Evolutionary conservation across 1,140 invertebrate species (phyloP).

Genomic region (Zaprionus nigranus): DNA sequence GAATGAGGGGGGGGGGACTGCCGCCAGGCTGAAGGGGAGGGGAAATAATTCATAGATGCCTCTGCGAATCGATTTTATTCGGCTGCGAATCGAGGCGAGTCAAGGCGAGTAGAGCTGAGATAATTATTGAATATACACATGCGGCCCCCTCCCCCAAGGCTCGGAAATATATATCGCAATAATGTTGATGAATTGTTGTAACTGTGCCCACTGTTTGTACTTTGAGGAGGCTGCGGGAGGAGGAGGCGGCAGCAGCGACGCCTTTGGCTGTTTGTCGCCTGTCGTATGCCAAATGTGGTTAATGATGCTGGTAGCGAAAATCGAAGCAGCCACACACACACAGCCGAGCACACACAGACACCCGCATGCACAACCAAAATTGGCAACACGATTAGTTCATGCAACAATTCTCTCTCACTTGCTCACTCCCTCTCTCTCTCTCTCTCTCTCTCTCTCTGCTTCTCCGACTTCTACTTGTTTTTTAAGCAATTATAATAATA

Average conservation of each 20-base stretch:
- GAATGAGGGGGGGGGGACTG: no score
- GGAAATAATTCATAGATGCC: no score
- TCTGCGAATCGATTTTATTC: slow-evolving; percentile 59
- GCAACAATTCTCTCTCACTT: slow-evolving; percentile 24
- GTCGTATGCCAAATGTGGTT: slow-evolving; percentile 58
- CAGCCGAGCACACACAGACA: not conserved
- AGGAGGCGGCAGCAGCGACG: not conserved
- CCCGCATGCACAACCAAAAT: slow-evolving; percentile 9
- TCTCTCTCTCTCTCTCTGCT: slow-evolving; percentile 5
- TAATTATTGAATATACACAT: slow-evolving; percentile 69
- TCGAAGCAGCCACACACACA: slow-evolving; percentile 33
- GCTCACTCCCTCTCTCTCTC: slow-evolving; percentile 19
- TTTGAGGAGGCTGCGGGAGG: not conserved
- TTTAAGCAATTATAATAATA: slow-evolving; percentile 75
- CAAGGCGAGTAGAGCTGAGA: slow-evolving; percentile 24
- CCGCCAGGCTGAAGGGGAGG: no score
- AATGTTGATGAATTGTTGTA: slow-evolving; percentile 68
- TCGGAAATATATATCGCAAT: slow-evolving; percentile 6
- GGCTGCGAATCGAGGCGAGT: not conserved
- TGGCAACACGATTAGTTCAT: slow-evolving; percentile 39
- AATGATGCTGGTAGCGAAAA: slow-evolving; percentile 63
- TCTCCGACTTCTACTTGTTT: slow-evolving; percentile 33
- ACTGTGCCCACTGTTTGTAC: slow-evolving; percentile 27
- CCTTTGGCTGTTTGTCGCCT: slow-evolving; percentile 16
- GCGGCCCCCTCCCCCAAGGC: slow-evolving; percentile 16